Conservation (phyloP, 2,113 vertebrate genomes). For the Motacilla tschutschensis region DNA sequence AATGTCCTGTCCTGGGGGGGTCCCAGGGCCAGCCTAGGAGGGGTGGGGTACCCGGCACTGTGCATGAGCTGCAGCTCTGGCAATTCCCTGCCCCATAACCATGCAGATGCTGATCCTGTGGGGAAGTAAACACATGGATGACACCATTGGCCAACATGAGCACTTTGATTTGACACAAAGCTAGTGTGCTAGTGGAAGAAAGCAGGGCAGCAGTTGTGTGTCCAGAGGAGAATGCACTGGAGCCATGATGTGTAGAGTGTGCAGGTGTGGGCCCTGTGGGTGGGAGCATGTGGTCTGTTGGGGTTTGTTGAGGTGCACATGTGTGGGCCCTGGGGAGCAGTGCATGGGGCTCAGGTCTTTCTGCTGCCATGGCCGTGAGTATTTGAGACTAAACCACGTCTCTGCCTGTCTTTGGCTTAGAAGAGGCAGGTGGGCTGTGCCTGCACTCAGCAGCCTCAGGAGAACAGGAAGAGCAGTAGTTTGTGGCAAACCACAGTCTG, state of each 20-base stretch:
- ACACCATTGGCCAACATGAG: background rate
- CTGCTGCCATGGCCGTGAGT: rapidly evolving
- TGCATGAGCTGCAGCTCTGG: background rate
- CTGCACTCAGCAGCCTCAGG: too few species aligned
- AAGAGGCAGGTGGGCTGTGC: background rate
- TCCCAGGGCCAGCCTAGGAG: too few species aligned
- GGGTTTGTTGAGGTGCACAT: rapidly evolving
- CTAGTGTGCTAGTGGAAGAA: background rate
- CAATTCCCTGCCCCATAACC: background rate
- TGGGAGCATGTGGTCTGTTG: rapidly evolving
- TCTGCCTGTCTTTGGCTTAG: background rate
- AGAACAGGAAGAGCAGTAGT: background rate
- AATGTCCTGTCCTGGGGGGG: background rate
- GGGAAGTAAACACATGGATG: rapidly evolving
- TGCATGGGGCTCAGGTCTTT: rapidly evolving
- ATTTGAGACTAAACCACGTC: rapidly evolving
- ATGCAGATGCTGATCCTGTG: rapidly evolving
- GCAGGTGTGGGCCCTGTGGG: background rate
- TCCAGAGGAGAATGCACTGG: background rate
- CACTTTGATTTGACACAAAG: background rate
- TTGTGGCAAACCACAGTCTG: background rate
- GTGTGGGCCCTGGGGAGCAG: rapidly evolving
- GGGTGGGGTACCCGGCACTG: rapidly evolving
- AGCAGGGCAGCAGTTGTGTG: background rate
- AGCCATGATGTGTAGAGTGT: rapidly evolving